Evolutionary conservation across 2,888 invertebrate genomes (phyloP).

Genomic region (Sclerodermus sp.): DNA sequence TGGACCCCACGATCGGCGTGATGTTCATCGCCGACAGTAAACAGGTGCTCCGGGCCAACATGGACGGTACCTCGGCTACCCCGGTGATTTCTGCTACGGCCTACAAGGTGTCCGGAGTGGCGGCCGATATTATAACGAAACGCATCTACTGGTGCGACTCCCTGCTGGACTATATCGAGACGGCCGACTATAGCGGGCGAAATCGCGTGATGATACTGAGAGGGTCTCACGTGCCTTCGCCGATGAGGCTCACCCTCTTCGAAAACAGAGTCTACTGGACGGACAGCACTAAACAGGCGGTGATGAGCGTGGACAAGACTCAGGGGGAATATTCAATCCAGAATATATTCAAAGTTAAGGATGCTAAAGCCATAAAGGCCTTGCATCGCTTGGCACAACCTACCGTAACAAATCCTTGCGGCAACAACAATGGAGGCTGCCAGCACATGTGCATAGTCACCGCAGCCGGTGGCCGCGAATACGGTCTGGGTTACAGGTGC

Average conservation of each 20-base stretch:
- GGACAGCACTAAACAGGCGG: slow-evolving; percentile 85
- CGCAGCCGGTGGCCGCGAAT: slow-evolving; percentile 63
- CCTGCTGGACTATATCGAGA: slow-evolving; percentile 91
- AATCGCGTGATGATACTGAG: slow-evolving; percentile 78
- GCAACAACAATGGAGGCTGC: slow-evolving; percentile 85
- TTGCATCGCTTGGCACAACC: slow-evolving; percentile 78
- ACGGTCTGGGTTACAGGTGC: slow-evolving; percentile 82
- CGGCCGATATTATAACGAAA: slow-evolving; percentile 86
- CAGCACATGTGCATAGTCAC: slow-evolving; percentile 94
- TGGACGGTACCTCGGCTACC: slow-evolving; percentile 87
- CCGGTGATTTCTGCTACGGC: slow-evolving; percentile 90
- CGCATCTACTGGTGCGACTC: slow-evolving; percentile 97
- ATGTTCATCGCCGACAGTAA: slow-evolving; percentile 87
- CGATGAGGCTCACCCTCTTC: slow-evolving; percentile 79
- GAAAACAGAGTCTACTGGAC: slow-evolving; percentile 91
- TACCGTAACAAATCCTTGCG: slow-evolving; percentile 76
- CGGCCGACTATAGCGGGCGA: slow-evolving; percentile 89
- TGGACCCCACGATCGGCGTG: slow-evolving; percentile 88
- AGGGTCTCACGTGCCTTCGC: slow-evolving; percentile 84
- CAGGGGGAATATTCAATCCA: slow-evolving; percentile 78
- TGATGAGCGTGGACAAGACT: slow-evolving; percentile 85
- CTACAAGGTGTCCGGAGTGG: slow-evolving; percentile 89
- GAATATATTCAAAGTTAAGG: slow-evolving; percentile 77
- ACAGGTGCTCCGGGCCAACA: slow-evolving; percentile 83
- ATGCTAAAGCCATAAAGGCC: slow-evolving; percentile 82